Evolutionary conservation across 2,888 invertebrate species (phyloP).

Genomic region (Buathra laborator): DNA sequence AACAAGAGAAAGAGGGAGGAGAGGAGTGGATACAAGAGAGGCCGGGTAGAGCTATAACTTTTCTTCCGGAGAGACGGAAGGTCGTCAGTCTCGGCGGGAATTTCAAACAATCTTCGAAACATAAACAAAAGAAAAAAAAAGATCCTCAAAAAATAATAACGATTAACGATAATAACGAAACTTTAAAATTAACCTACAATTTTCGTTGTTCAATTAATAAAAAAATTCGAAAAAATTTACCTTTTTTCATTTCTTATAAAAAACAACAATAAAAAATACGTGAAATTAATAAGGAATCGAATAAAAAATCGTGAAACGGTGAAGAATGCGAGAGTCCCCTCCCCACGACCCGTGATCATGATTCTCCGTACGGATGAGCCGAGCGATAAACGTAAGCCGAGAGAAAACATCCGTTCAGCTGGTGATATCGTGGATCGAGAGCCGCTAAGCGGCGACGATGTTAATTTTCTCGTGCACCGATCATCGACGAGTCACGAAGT

Average conservation of each 20-base stretch:
- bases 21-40: not conserved
- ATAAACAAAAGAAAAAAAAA: not conserved
- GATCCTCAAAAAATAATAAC: no score
- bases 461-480: not conserved
- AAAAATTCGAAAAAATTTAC: not conserved
- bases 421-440: slow-evolving; percentile 53
- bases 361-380: slow-evolving; percentile 81
- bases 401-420: slow-evolving; percentile 71
- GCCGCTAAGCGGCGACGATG: slow-evolving; percentile 46
- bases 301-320: slow-evolving; percentile 41
- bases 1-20: slow-evolving; percentile 5
- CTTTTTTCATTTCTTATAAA: no score
- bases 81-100: slow-evolving; percentile 43
- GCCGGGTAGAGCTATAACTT: slow-evolving; percentile 6
- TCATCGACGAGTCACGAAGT: not conserved
- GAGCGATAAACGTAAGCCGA: slow-evolving; percentile 80
- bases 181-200: no score
- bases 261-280: not conserved
- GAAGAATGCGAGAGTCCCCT: slow-evolving; percentile 81
- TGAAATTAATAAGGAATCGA: slow-evolving; percentile 22
- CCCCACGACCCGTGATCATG: slow-evolving; percentile 82
- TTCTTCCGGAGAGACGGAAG: slow-evolving; percentile 14
- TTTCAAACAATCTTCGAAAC: slow-evolving; percentile 18
- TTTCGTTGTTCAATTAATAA: not conserved
- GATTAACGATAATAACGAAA: no score